A percentile compares a stretch with the other conserved stretches of the same genome.
These are phyloP conservation scores for Notospermus geniculatus DNA, from an alignment of 1,140 invertebrate genomes.

Conservation along the genomic window DNA sequence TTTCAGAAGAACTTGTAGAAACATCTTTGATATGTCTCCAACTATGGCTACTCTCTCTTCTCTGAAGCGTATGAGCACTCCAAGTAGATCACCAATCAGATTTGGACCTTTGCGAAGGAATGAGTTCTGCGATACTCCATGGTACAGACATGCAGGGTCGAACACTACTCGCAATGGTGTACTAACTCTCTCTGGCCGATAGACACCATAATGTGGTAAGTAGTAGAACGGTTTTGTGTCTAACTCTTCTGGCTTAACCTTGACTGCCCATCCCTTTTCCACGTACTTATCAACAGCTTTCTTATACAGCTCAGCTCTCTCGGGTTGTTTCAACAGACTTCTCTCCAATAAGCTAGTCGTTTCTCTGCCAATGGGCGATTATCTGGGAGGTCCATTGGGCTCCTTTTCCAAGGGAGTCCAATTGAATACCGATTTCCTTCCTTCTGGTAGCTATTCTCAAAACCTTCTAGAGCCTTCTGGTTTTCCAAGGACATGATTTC, in stretches of 20 bases:
- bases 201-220: background rate
- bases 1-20: conserved; percentile 5
- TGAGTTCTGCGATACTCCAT: conserved; percentile 5
- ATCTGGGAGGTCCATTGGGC: background rate
- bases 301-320: background rate
- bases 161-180: conserved; percentile 8
- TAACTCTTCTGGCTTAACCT: background rate
- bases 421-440: too few species aligned
- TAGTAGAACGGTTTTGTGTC: background rate
- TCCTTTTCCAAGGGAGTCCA: background rate
- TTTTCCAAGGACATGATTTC: background rate
- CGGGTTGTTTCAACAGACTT: background rate
- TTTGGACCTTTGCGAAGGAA: background rate
- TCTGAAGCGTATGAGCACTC: conserved; percentile 5
- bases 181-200: background rate
- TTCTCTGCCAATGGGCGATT: conserved; percentile 1
- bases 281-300: background rate
- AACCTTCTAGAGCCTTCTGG: background rate
- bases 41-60: conserved; percentile 1
- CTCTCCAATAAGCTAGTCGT: background rate
- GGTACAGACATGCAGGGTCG: background rate
- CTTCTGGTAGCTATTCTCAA: too few species aligned
- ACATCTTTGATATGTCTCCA: conserved; percentile 9
- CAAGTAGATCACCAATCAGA: conserved; percentile 5
- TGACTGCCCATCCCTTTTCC: background rate